phyloP scores from a whole-genome alignment of 1,140 invertebrate genomes.

The Drosophila eugracilis region DNA sequence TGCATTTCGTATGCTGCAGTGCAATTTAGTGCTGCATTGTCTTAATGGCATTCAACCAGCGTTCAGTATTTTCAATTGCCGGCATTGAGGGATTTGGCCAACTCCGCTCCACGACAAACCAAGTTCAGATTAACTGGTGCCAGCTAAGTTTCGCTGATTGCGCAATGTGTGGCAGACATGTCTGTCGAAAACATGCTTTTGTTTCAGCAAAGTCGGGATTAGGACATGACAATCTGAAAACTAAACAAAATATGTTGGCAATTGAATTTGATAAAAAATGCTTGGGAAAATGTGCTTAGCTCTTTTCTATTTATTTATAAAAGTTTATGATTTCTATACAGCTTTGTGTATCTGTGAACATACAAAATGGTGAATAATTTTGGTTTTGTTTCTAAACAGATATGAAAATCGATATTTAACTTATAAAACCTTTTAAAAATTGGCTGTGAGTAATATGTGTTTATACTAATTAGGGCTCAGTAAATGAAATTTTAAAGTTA shows the following conservation, averaged over 20 bases:
- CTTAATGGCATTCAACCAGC: conserved; percentile 59
- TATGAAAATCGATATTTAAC: too few species aligned
- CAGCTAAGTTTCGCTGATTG: conserved; percentile 38
- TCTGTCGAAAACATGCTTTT: conserved; percentile 11
- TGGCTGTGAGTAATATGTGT: too few species aligned
- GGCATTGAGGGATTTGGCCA: conserved; percentile 41
- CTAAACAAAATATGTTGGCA: neutral
- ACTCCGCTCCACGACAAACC: conserved; percentile 4
- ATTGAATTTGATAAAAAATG: neutral
- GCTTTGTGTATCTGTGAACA: too few species aligned
- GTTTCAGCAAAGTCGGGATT: conserved; percentile 5
- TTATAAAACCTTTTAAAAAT: too few species aligned
- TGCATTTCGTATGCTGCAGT: conserved; percentile 50
- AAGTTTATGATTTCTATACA: too few species aligned
- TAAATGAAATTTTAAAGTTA: too few species aligned
- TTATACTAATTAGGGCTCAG: too few species aligned
- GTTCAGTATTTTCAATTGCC: conserved; percentile 55
- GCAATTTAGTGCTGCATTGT: conserved; percentile 69
- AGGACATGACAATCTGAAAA: neutral
- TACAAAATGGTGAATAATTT: too few species aligned
- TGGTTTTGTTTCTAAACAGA: too few species aligned
- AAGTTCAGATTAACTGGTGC: conserved; percentile 40
- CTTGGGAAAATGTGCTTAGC: conserved; percentile 10
- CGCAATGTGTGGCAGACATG: conserved; percentile 26
- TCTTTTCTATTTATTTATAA: too few species aligned